phyloP scores from a whole-genome alignment of 2,888 invertebrate species.

The Drosophila kanekoi region DNA sequence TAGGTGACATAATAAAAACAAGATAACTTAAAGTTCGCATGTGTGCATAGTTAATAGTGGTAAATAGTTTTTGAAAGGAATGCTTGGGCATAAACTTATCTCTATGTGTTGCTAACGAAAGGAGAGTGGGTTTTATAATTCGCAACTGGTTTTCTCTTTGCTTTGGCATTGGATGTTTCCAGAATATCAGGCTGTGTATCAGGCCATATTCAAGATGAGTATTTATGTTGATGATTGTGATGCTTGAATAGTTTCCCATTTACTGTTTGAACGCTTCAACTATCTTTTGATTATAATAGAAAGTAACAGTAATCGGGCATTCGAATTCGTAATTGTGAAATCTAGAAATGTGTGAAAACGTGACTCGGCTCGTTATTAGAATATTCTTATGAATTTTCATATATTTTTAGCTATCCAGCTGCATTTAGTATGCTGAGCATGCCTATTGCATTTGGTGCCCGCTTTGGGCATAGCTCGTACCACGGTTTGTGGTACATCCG shows the following conservation, averaged over 20 bases:
- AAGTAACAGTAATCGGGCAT: constrained; percentile 10
- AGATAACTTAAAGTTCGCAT: constrained; percentile 7
- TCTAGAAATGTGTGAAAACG: constrained; percentile 17
- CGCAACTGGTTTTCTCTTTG: no score
- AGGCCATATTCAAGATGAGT: no score
- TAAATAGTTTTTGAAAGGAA: constrained; percentile 5
- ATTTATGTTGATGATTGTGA: no score
- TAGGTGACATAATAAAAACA: constrained; percentile 27
- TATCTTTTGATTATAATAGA: background rate
- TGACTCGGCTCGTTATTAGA: constrained; percentile 13
- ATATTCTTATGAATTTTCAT: constrained; percentile 25
- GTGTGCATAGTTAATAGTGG: background rate
- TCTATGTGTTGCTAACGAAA: no score
- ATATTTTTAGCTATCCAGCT: background rate
- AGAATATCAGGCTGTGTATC: no score
- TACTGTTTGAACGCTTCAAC: background rate
- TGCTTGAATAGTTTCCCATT: background rate
- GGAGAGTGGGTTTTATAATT: no score
- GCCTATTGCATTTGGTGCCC: background rate
- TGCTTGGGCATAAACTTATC: background rate
- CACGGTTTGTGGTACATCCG: constrained; percentile 72
- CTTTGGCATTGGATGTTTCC: no score
- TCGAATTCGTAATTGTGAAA: background rate
- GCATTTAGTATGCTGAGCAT: constrained; percentile 31
- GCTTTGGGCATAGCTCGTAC: constrained; percentile 36